Conservation (phyloP, 2,113 vertebrate genomes). For the Melanerpes formicivorus region DNA sequence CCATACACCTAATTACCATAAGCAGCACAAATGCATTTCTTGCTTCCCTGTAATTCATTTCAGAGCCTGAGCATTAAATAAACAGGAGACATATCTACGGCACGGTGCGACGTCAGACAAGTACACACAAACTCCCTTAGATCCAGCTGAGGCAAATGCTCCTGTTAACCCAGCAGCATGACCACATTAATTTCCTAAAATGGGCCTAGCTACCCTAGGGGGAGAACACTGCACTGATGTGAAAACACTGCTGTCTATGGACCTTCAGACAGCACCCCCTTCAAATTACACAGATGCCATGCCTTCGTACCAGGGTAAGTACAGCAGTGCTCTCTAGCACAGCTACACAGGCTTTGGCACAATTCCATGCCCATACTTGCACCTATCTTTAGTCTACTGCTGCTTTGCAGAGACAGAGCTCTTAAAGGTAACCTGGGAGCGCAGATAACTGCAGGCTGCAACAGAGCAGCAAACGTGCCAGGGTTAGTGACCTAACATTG, state of each 20-base stretch:
- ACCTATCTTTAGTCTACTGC: background rate
- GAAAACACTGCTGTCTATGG: background rate
- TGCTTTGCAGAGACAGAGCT: conserved; percentile 14
- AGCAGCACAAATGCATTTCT: background rate
- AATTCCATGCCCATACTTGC: background rate
- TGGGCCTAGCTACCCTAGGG: background rate
- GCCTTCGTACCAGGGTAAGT: background rate
- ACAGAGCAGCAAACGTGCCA: background rate
- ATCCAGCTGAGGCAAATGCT: background rate
- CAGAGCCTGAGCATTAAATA: background rate
- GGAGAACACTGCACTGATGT: rapidly evolving
- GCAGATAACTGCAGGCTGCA: background rate
- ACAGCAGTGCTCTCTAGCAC: background rate
- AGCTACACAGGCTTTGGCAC: background rate
- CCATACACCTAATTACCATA: background rate
- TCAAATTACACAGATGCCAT: rapidly evolving
- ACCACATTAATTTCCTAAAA: background rate
- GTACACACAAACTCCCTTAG: background rate
- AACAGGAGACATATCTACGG: background rate
- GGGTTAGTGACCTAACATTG: background rate
- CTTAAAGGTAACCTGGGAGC: background rate
- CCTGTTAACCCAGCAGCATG: background rate
- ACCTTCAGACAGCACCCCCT: background rate
- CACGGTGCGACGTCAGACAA: background rate
- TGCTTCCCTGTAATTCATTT: background rate